Evolutionary conservation across 2,113 vertebrate genomes (phyloP), one percentile per base, ranked within the genome.

Genomic region (Paedocypris sp.): DNA sequence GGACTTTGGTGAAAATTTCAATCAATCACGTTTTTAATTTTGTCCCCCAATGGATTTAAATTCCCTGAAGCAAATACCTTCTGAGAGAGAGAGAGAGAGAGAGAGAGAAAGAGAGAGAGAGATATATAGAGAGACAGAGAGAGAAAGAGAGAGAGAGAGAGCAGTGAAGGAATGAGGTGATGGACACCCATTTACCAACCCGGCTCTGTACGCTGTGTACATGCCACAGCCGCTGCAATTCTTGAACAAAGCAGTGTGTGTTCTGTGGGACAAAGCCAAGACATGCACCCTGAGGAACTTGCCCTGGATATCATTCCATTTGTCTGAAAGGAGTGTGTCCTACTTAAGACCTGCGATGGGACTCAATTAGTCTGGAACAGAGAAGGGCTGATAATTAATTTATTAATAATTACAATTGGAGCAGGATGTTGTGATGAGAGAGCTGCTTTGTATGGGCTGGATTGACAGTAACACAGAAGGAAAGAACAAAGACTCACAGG

Each of bases 281-380:
- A 69, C 74, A 70, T 5, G 26, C 64, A 72, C 78, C 77, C 80
- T 63, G 18, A 82, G 79, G 78, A 82, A 66, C 6, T 15, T 64
- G 54, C 71, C 73, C 60, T 67, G 60, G 79, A 84, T 82, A 81
- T 75, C 70, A 70, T 78, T 82, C 77, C 75, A 83, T 81, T 83
- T 82, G 80, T 83, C 74, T 61, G 75, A 82, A 78, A 71, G 45
- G 66, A 74, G 70, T 62, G 46, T 82, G 80, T 80, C 82, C 82
- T 83, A 85, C 83, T 85, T 87, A 77, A 74, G 73, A 72, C 73
- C 72, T 79, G 80, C 77, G 70, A 76, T 71, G 84, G 80, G 85
- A 85, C 75, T 85, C 82, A 85, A 83, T 86, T 87, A 83, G 74
- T 72, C 78, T 80, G 75, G 80, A 82, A 83, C 76, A 77, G 77